Conservation (phyloP, 2,888 invertebrate genomes). For the Ctena decussata region DNA sequence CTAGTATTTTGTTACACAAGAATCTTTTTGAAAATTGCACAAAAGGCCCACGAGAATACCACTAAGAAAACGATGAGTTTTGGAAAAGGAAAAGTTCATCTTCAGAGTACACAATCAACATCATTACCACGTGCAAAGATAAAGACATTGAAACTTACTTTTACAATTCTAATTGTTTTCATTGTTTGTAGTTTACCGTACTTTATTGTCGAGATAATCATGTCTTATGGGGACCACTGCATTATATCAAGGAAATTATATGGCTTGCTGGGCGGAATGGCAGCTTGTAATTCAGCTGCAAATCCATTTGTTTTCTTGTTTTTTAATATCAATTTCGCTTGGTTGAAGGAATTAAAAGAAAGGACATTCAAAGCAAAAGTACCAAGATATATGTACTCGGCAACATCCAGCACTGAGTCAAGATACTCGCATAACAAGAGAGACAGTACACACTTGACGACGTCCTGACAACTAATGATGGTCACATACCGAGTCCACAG, state of each 20-base stretch:
- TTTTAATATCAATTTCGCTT: constrained; percentile 80
- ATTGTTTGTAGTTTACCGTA: constrained; percentile 84
- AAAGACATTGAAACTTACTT: constrained; percentile 86
- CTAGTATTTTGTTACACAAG: constrained; percentile 82
- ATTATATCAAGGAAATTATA: constrained; percentile 69
- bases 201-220: constrained; percentile 84
- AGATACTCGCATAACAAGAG: constrained; percentile 10
- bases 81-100: constrained; percentile 83
- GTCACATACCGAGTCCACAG: background rate
- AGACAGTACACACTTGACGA: constrained; percentile 7
- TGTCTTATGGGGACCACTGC: constrained; percentile 82
- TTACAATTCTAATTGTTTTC: constrained; percentile 84
- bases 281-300: constrained; percentile 84
- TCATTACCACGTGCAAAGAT: constrained; percentile 86
- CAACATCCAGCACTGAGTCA: constrained; percentile 57
- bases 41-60: constrained; percentile 76
- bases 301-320: constrained; percentile 86
- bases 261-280: constrained; percentile 82
- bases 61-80: constrained; percentile 46
- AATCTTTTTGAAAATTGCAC: constrained; percentile 85
- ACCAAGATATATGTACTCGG: constrained; percentile 57
- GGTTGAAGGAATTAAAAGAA: constrained; percentile 47
- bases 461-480: constrained; percentile 13
- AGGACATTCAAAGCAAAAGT: constrained; percentile 33
- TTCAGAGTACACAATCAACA: constrained; percentile 83